These are phyloP conservation scores for Drosophila teissieri DNA, from an alignment of 1,140 invertebrate genomes.

Conservation along the genomic window DNA sequence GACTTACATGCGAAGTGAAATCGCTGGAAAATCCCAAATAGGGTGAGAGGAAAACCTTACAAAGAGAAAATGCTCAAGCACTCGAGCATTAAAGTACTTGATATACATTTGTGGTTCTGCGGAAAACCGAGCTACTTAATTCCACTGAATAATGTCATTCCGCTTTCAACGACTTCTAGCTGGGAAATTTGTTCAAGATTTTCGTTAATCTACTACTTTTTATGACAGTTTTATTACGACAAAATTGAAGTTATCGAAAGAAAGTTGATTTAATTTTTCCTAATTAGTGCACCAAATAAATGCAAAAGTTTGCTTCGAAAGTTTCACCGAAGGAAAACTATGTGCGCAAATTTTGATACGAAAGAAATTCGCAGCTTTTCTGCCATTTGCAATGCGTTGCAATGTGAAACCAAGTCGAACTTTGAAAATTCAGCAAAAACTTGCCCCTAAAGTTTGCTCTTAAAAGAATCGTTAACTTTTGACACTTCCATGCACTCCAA, in stretches of 20 bases:
- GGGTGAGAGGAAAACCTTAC: constrained; percentile 1
- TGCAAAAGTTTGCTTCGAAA: constrained; percentile 20
- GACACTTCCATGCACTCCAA: constrained; percentile 18
- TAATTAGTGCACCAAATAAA: constrained; percentile 19
- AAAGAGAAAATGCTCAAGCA: constrained; percentile 7
- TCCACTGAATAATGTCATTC: not conserved
- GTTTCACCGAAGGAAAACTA: constrained; percentile 3
- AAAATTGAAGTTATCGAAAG: not conserved
- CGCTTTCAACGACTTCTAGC: not conserved
- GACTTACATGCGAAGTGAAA: constrained; percentile 32
- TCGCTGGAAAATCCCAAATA: constrained; percentile 20
- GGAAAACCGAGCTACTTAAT: constrained; percentile 3
- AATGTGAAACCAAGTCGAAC: not conserved
- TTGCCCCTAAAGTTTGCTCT: constrained; percentile 17
- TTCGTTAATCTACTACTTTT: not conserved
- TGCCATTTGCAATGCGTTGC: not conserved
- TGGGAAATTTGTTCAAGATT: not conserved
- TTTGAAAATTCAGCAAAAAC: constrained; percentile 4
- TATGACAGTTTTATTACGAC: not conserved
- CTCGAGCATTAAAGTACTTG: constrained; percentile 29
- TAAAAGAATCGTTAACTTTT: constrained; percentile 1
- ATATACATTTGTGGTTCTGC: constrained; percentile 25
- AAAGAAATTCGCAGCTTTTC: not conserved
- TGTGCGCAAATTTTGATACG: not conserved
- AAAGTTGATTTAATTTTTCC: constrained; percentile 6